Evolutionary conservation across 1,140 invertebrate species (phyloP).

Genomic region (Cherax destructor): DNA sequence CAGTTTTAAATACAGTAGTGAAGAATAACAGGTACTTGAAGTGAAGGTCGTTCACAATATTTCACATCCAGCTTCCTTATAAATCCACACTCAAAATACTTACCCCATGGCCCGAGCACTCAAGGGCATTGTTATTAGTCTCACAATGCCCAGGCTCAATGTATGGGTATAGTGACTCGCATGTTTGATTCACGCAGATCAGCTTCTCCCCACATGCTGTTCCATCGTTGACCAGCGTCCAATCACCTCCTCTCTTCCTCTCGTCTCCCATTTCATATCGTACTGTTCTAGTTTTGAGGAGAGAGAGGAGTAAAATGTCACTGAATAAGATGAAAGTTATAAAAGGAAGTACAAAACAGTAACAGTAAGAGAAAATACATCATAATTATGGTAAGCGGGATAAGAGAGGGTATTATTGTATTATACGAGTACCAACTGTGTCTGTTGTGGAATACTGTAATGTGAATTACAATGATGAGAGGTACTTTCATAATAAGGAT

Average conservation of each 20-base stretch:
- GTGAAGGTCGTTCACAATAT: too few relatives aligned
- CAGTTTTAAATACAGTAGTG: too few relatives aligned
- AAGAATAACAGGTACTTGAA: too few relatives aligned
- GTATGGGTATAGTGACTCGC: constrained; percentile 87
- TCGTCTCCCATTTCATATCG: constrained; percentile 78
- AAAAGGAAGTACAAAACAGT: neutral
- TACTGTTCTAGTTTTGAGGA: constrained; percentile 76
- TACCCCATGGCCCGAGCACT: constrained; percentile 96
- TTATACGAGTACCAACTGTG: too few relatives aligned
- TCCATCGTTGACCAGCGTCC: constrained; percentile 87
- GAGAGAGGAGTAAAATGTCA: neutral
- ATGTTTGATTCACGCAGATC: constrained; percentile 95
- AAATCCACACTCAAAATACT: constrained; percentile 74
- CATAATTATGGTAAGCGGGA: neutral
- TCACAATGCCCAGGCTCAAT: constrained; percentile 91
- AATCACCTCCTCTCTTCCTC: constrained; percentile 51
- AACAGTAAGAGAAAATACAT: neutral
- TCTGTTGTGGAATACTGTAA: neutral
- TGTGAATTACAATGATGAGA: too few relatives aligned
- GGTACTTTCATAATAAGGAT: too few relatives aligned
- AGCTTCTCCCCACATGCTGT: constrained; percentile 92
- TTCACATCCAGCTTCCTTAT: too few relatives aligned
- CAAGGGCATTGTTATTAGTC: constrained; percentile 88
- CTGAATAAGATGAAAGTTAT: neutral
- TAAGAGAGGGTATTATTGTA: too few relatives aligned